A percentile compares a stretch with the other conserved stretches of the same genome.
These are phyloP conservation scores for Adineta ricciae DNA, from an alignment of 2,888 invertebrate genomes.

Conservation along the genomic window DNA sequence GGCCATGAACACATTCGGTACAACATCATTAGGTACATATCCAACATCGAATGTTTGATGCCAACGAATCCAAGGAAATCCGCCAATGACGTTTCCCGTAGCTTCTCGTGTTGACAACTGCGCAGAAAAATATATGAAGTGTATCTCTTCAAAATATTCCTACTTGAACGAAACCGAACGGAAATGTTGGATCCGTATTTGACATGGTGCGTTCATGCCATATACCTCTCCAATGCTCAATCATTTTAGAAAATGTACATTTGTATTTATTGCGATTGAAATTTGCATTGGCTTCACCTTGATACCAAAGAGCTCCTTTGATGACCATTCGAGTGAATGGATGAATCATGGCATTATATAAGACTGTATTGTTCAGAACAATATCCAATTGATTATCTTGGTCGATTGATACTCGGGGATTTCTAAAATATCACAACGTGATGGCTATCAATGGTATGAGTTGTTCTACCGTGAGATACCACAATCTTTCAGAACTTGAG, in stretches of 20 bases:
- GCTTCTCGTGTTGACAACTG: not conserved
- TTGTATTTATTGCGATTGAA: slow-evolving; percentile 37
- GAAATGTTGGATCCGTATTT: slow-evolving; percentile 38
- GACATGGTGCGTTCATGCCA: slow-evolving; percentile 37
- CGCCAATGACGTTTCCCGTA: slow-evolving; percentile 25
- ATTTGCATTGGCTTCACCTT: slow-evolving; percentile 40
- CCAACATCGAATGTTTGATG: slow-evolving; percentile 42
- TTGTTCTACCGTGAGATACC: slow-evolving; percentile 26
- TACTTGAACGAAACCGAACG: slow-evolving; percentile 45
- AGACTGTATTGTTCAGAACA: slow-evolving; percentile 20
- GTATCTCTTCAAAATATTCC: not conserved
- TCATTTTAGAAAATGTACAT: slow-evolving; percentile 43
- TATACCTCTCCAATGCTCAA: slow-evolving; percentile 41
- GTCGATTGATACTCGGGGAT: not conserved
- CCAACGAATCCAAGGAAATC: slow-evolving; percentile 43
- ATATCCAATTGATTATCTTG: not conserved
- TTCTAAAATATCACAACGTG: not conserved
- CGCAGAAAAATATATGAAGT: not conserved
- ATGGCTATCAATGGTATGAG: not conserved
- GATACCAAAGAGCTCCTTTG: slow-evolving; percentile 45
- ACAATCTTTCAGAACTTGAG: slow-evolving; percentile 40
- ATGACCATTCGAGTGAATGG: slow-evolving; percentile 43
- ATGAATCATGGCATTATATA: slow-evolving; percentile 47
- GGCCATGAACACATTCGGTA: slow-evolving; percentile 43
- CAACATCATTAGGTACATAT: slow-evolving; percentile 40